Evolutionary conservation across 2,797 vertebrate species (phyloP).

Genomic region (Tokudaia tokunoshimensis): DNA sequence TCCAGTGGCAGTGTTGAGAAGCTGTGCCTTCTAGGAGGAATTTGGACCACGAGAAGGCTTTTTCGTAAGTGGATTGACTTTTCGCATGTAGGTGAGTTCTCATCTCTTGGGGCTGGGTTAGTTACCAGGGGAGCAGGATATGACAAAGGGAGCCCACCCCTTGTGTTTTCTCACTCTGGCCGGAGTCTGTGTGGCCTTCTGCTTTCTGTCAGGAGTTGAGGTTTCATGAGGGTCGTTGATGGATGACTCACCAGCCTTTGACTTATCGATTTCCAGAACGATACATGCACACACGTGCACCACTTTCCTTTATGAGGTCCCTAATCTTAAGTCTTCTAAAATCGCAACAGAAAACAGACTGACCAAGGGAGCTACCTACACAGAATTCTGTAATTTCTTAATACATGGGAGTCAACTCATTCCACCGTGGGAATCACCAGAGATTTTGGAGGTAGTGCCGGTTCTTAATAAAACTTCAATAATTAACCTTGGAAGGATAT

Average conservation of each 20-base stretch:
- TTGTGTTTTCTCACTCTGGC: too few relatives aligned
- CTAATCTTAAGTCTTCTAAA: background rate
- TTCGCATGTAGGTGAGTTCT: background rate
- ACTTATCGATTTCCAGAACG: background rate
- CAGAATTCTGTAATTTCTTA: constrained; percentile 32
- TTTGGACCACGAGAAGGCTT: background rate
- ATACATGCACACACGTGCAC: background rate
- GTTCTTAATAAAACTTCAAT: background rate
- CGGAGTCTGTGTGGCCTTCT: too few relatives aligned
- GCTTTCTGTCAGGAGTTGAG: background rate
- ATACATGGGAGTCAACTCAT: background rate
- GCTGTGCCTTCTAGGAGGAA: background rate
- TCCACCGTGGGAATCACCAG: background rate
- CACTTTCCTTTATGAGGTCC: background rate
- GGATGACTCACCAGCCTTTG: background rate
- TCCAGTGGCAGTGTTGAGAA: background rate
- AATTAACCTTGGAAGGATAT: constrained; percentile 6
- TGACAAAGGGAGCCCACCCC: background rate
- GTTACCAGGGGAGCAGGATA: background rate
- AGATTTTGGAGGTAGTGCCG: background rate
- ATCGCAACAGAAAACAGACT: background rate
- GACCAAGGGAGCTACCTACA: background rate
- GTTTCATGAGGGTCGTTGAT: background rate
- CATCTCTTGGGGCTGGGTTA: background rate
- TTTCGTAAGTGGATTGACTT: background rate